Conservation (phyloP, 2,797 vertebrate genomes). For the Sylvilagus floridanus region DNA sequence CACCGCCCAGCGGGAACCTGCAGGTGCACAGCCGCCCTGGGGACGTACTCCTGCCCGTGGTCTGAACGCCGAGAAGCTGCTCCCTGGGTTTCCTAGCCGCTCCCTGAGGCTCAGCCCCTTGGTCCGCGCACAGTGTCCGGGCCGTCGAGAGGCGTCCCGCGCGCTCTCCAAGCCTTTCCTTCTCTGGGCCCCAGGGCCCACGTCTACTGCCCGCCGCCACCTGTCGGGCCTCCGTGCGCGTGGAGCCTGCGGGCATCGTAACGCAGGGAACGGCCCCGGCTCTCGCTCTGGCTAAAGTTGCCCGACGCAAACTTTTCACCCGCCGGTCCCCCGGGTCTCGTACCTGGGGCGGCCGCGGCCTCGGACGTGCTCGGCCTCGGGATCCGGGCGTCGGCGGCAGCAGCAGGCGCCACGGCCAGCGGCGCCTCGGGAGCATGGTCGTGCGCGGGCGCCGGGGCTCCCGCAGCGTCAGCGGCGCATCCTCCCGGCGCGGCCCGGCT, state of each 20-base stretch:
- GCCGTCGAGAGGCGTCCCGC: not conserved
- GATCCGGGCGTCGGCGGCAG: not conserved
- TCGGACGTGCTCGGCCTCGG: accelerated
- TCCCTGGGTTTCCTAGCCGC: accelerated
- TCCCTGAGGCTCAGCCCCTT: not conserved
- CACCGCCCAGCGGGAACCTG: not conserved
- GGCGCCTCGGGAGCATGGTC: conserved; percentile 24
- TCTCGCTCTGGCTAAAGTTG: not conserved
- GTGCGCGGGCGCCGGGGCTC: not conserved
- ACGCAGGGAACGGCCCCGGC: not conserved
- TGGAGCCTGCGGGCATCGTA: not conserved
- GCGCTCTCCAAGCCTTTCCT: not conserved
- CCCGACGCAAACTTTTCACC: conserved; percentile 41
- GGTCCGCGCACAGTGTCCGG: accelerated
- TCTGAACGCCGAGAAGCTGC: not conserved
- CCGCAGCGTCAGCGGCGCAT: not conserved
- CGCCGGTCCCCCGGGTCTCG: not conserved
- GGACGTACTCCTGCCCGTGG: not conserved
- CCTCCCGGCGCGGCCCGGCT: not conserved
- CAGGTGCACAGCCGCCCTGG: not conserved
- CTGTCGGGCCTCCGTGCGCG: not conserved
- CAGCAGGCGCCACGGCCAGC: not conserved
- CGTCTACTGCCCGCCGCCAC: not conserved
- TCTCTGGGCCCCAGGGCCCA: not conserved
- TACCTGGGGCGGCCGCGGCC: conserved; percentile 69